phyloP scores from a whole-genome alignment of 2,888 invertebrate species.

The Chirona hameri region DNA sequence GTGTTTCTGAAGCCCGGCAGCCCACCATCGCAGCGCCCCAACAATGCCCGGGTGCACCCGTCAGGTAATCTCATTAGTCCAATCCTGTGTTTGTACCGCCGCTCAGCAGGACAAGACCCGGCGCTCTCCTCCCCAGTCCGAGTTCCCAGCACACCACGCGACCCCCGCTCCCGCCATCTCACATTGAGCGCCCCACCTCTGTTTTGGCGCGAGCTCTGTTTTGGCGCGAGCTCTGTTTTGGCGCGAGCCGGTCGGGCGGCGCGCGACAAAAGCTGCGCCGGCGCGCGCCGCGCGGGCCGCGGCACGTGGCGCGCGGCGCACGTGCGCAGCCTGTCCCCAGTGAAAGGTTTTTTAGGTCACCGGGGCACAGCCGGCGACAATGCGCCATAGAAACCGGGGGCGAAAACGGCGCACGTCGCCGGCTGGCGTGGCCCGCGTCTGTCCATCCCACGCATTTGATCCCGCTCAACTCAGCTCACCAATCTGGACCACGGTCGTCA shows the following conservation, averaged over 20 bases:
- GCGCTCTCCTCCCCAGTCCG: background rate
- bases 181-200: background rate
- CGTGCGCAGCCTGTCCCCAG: background rate
- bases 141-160: background rate
- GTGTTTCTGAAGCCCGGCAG: background rate
- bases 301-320: background rate
- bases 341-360: conserved; percentile 26
- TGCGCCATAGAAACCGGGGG: background rate
- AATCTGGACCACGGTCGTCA: too few species aligned
- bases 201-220: conserved; percentile 8
- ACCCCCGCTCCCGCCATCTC: background rate
- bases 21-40: background rate
- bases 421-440: background rate
- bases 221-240: background rate
- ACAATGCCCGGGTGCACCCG: background rate
- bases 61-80: background rate
- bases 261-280: background rate
- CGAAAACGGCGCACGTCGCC: background rate
- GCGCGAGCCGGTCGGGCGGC: background rate
- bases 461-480: too few species aligned
- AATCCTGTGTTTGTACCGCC: background rate
- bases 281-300: background rate
- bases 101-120: background rate
- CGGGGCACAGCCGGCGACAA: background rate
- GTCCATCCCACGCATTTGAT: too few species aligned